phyloP scores from a whole-genome alignment of 2,888 invertebrate species.

The Cetonia aurata region DNA sequence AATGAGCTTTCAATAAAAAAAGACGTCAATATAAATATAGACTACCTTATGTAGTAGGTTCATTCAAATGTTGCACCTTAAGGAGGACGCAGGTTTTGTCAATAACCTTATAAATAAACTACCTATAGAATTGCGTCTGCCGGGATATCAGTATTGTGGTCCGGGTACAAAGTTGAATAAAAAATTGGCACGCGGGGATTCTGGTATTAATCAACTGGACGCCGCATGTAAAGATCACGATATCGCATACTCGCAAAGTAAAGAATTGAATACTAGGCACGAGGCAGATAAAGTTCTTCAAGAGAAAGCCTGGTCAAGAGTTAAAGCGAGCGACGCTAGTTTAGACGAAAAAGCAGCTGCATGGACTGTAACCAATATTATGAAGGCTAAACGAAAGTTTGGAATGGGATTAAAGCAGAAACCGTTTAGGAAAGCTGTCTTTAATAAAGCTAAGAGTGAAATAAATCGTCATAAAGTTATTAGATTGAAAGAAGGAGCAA shows the following conservation, averaged over 20 bases:
- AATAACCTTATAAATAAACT: conserved; percentile 51
- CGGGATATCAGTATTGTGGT: conserved; percentile 53
- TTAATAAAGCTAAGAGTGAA: not conserved
- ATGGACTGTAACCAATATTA: conserved; percentile 33
- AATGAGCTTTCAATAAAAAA: too few relatives aligned
- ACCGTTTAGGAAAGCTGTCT: not conserved
- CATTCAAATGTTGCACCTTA: conserved; percentile 10
- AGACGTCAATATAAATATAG: not conserved
- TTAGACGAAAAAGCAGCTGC: conserved; percentile 41
- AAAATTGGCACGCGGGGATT: conserved; percentile 57
- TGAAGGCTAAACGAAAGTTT: conserved; percentile 44
- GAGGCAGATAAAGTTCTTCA: conserved; percentile 40
- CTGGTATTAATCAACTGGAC: conserved; percentile 58
- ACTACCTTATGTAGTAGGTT: too few relatives aligned
- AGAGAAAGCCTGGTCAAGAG: conserved; percentile 39
- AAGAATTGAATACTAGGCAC: conserved; percentile 24
- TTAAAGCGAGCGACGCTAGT: conserved; percentile 38
- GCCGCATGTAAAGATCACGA: conserved; percentile 54
- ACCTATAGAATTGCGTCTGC: conserved; percentile 51
- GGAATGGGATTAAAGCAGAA: conserved; percentile 36
- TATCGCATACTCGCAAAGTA: conserved; percentile 34
- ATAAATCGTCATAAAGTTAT: conserved; percentile 22
- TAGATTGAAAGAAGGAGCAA: conserved; percentile 17
- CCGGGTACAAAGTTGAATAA: conserved; percentile 54
- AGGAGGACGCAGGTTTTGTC: conserved; percentile 43